Evolutionary conservation across 92 coral and sea anemone genomes (phyloP), one percentile per base, ranked within the genome.

Genomic region (Parazoanthus swiftii): DNA sequence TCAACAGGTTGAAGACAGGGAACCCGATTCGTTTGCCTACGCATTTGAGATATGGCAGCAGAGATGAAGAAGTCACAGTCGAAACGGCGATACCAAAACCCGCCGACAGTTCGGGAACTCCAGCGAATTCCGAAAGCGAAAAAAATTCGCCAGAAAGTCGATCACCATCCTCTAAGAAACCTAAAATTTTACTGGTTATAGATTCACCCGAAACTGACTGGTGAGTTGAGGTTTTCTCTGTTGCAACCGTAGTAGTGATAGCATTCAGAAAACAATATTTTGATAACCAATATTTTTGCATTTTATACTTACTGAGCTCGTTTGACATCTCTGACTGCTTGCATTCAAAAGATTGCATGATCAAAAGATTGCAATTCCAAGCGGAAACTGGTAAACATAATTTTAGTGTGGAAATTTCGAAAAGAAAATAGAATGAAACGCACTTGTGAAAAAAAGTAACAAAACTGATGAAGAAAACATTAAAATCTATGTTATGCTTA

Each of bases 131-230:
- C 87, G 87, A 84, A 71, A 84, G 79, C 87, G 67, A 84, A 14
- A 20, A 68, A 6, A 25, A 33, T 46, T 70, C 70, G 87, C 79
- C 87, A 0, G 87, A 65, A 70, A 84, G 87, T 84, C 79, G 87
- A 43, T 50, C 78, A 76, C 80, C 93, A 37, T 90, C 96, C 15
- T 84, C 93, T 74, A 96, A 91, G 80, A 95, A 96, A 73, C 86
- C 91, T 77, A 97, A 97, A 88, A 94, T 92, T 18, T 93, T 97
- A 29, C 94, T 97, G 9, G 96, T 97, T 6, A 92, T 97, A 37
- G 99, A 97, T 86, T 91, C 99, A 6, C 94, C 93, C 4, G 99
- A 97, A 29, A 95, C 95, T 3, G 96, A 97, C 88, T 97, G 99
- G 99, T 97, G 85, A 92, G 98, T 51, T 71, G 25, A 20, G 1